Base-by-base conservation (phyloP, 2,113 vertebrate genomes). In the Dissostichus mawsoni region DNA sequence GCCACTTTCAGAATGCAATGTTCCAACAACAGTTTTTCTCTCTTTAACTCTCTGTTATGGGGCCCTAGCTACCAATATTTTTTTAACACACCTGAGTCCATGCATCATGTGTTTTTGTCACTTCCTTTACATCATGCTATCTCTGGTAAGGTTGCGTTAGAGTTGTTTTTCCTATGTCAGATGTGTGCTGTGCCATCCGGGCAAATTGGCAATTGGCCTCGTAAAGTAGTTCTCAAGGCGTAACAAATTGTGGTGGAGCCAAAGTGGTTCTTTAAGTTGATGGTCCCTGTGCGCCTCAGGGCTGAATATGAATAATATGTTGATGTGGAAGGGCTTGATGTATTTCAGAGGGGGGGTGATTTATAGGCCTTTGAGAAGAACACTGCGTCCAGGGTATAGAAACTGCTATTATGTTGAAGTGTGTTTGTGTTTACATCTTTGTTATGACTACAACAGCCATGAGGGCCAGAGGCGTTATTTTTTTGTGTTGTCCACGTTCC, bases 1-100 rank as follows among this genome's bases (percentile, higher is more conserved):
- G 36, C 69, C 47, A 70, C 66, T 92, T 87, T 81, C 48, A 62
- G 18, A 69, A 56, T 55, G 57, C 68, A 69, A 12, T 67, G 63
- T 91, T 86, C 71, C 71, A 44, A 61, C 53, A 68, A 56, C 25
- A 52, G 33, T 81, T 78, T 62, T 59, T 55, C 64, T 69, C 12
- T 44, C 20, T 55, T 78, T 62, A 56, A 55, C 64, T 69, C 12
- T 44, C 20, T 55, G 25, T 41, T n/a, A n/a, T 44, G 41, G n/a
- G 11, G n/a, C 56, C 14, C n/a, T 1, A 33, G 62, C 52, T 64
- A 20, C 33, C 17, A 58, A 45, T 59, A 47, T 50, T 44, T 69
- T 69, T 48, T 50, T 56, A 53, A 78, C 53, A 70, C 44, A 41
- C 51, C 18, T 36, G 48, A 62, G 71, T 74, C 12, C 14, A 45